Base-by-base conservation (phyloP, 1,140 invertebrate species). In the Ips nitidus region DNA sequence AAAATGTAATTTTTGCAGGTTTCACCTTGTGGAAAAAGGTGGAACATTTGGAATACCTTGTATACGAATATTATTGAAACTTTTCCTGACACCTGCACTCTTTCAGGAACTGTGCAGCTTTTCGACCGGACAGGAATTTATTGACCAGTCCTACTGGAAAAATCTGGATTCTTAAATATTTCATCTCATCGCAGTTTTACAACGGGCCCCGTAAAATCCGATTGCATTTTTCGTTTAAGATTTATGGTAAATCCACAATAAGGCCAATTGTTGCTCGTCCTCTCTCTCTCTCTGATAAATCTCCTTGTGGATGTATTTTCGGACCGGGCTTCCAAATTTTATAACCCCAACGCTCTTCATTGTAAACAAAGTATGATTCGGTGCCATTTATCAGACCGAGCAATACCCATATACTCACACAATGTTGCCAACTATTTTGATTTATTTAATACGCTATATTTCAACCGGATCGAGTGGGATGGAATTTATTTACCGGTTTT, bases 221-320 rank as follows among this genome's bases (percentile, higher is more conserved):
- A 60, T 60, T 43, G 58, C 58, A 60, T 60, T 60, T 60, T 45
- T 60, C 58, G 58, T 60, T 60, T 60, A 60, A 60, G 58, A 60
- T 60, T 60, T 60, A 60, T 60, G 42, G 58, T 36, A 36, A 60
- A 43, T 22, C 58, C 45, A 60, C 58, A 45, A 45, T 60, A 60
- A 60, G 40, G 58, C 58, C 58, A 60, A 60, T 60, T 60, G 58
- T 60, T 60, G 58, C 58, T 60, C 56, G 58, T 43, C 58, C 45
- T 60, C 45, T 60, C 45, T 6, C 40, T 39, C 41, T 43, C 36
- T 60, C 41, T 43, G 58, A 60, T 43, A 60, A 60, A 60, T 60
- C 6, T 42, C 41, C 41, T 60, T 45, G 41, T 60, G 58, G 58
- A 60, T 60, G 45, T 60, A 8, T 41, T 57, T 8, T 3, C 36